Evolutionary conservation across 2,113 vertebrate species (phyloP).

Genomic region (Vidua macroura): DNA sequence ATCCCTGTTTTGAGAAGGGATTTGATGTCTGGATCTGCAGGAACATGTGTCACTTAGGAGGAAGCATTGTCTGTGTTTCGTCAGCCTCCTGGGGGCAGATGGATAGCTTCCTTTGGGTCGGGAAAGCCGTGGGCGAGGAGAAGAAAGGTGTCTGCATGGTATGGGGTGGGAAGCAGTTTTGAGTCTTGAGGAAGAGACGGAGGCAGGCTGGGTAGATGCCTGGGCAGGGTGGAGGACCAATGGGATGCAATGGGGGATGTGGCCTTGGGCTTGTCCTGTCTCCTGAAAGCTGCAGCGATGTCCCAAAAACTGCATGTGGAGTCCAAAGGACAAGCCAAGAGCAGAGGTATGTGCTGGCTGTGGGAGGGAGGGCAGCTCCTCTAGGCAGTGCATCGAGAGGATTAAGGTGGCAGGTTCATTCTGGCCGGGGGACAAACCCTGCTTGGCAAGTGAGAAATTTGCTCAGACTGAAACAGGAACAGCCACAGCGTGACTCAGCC

Average conservation of each 20-base stretch:
- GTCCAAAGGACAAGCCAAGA: neutral
- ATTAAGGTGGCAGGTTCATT: neutral
- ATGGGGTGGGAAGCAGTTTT: neutral
- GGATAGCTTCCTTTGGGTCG: neutral
- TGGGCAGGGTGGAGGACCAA: neutral
- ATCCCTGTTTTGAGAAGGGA: neutral
- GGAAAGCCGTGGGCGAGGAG: neutral
- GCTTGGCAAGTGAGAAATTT: constrained; percentile 8
- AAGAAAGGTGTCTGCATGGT: neutral
- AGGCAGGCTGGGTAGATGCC: neutral
- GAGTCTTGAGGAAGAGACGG: neutral
- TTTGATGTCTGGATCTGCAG: neutral
- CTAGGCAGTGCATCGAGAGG: rapidly evolving
- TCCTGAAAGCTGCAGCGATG: neutral
- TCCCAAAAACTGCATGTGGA: neutral
- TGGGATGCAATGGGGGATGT: neutral
- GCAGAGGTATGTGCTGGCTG: neutral
- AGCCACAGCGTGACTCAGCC: neutral
- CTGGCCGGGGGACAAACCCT: neutral
- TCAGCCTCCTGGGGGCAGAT: neutral
- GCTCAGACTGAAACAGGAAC: constrained; percentile 46
- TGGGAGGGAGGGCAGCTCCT: neutral
- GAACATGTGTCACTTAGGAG: neutral
- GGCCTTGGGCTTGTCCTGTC: rapidly evolving
- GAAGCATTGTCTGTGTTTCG: neutral